Base-by-base conservation (phyloP, 2,888 invertebrate genomes). In the Watsonalla cultraria region DNA sequence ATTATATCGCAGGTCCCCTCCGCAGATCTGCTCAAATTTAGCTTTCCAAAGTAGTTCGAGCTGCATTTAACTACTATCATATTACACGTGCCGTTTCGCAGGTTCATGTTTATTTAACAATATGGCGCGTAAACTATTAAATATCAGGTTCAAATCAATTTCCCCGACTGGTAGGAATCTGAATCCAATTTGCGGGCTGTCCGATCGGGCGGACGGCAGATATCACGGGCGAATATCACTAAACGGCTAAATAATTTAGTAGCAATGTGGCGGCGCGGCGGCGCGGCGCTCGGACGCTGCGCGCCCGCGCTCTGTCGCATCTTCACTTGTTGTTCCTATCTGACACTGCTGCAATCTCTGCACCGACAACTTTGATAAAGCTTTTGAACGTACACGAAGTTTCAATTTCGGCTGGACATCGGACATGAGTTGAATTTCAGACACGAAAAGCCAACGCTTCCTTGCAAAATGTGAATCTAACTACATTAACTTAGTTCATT, bases 191-290 rank as follows among this genome's bases (percentile, higher is more conserved):
- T 90, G 86, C 83, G 78, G 85, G 82, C 85, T 88, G 90, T 90
- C 90, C 86, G 88, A 84, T 84, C 76, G 82, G 70, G 77, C 76
- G 78, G 76, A 70, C 82, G 84, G 76, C 78, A 79, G 86, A 82
- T 87, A 88, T 86, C 86, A 78, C 78, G 72, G 78, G 76, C 74
- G 86, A 89, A 88, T 90, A 90, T 90, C 88, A 78, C 87, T 90
- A 90, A 90, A 86, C 85, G 85, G 84, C 86, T 89, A 87, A 90
- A 90, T 90, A 84, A 90, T 90, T 90, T 88, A 90, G 87, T 83
- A 82, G 84, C 86, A 84, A 84, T 85, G 86, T 82, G 80, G 65
- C 72, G 64, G 59, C 66, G 63, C 66, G 72, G 65, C 71, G 72
- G 67, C 61, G 61, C 56, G 66, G 64, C 68, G 68, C 66, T 73